These are phyloP conservation scores for Pilophorus perplexus DNA, from an alignment of 2,888 invertebrate species.

Conservation along the genomic window DNA sequence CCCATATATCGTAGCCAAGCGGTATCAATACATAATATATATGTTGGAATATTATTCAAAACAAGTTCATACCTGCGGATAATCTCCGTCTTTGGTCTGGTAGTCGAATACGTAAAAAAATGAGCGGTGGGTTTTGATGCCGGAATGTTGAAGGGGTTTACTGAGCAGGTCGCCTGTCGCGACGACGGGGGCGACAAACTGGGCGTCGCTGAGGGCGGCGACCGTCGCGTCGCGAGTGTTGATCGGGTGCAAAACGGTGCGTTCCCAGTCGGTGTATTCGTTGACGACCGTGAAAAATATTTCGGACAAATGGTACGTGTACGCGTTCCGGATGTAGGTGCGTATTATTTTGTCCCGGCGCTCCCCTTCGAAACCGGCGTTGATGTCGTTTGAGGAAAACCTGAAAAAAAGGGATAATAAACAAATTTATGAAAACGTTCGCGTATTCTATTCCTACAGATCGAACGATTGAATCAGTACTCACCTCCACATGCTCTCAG, in stretches of 20 bases:
- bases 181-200: constrained; percentile 87
- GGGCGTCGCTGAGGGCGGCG: constrained; percentile 88
- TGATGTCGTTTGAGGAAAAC: constrained; percentile 48
- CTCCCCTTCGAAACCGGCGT: constrained; percentile 81
- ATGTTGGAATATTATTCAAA: too few species aligned
- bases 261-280: constrained; percentile 97
- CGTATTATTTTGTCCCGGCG: constrained; percentile 68
- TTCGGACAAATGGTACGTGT: constrained; percentile 92
- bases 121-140: constrained; percentile 59
- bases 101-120: constrained; percentile 91
- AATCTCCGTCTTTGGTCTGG: constrained; percentile 84
- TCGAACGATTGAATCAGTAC: constrained; percentile 55
- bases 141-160: constrained; percentile 58
- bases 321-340: constrained; percentile 91
- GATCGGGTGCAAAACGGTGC: constrained; percentile 83
- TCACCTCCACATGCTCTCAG: constrained; percentile 85
- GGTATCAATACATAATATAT: too few species aligned
- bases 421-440: not conserved
- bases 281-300: constrained; percentile 90
- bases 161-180: constrained; percentile 80
- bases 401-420: constrained; percentile 11
- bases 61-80: constrained; percentile 84
- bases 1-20: too few species aligned
- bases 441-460: not conserved
- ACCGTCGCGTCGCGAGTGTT: constrained; percentile 86